A percentile compares a stretch with the other conserved stretches of the same genome.
phyloP scores from a whole-genome alignment of 2,797 vertebrate genomes.

The Huso huso region DNA sequence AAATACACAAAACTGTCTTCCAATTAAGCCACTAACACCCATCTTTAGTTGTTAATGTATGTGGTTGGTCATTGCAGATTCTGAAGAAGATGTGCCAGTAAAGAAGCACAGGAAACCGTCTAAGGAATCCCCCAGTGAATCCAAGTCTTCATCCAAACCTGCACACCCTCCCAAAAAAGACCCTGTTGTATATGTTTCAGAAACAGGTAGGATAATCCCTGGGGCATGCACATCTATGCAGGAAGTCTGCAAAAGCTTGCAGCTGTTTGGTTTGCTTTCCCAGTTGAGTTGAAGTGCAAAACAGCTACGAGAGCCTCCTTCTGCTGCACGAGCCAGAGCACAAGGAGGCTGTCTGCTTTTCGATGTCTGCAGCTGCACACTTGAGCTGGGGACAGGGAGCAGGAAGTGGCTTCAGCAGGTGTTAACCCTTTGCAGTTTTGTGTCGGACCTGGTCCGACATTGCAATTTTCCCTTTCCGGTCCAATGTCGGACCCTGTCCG shows the following conservation, averaged over 20 bases:
- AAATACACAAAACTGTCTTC: too few relatives aligned
- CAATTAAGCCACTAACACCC: too few relatives aligned
- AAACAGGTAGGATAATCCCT: slow-evolving; percentile 71
- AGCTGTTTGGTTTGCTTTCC: too few relatives aligned
- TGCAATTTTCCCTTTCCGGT: too few relatives aligned
- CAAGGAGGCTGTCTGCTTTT: neutral
- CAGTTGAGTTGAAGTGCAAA: neutral
- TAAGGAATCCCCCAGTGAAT: slow-evolving; percentile 62
- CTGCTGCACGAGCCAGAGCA: neutral
- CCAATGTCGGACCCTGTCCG: too few relatives aligned
- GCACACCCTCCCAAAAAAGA: slow-evolving; percentile 55
- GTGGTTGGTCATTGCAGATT: slow-evolving; percentile 56
- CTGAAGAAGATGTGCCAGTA: slow-evolving; percentile 64
- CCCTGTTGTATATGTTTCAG: slow-evolving; percentile 81
- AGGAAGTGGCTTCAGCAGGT: neutral
- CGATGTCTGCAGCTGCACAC: neutral
- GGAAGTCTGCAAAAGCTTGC: too few relatives aligned
- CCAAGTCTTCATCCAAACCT: slow-evolving; percentile 41
- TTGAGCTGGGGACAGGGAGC: neutral
- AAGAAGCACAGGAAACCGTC: slow-evolving; percentile 53
- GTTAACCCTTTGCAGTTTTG: too few relatives aligned
- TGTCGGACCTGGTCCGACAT: too few relatives aligned
- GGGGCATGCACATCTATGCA: too few relatives aligned
- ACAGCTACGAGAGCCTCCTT: neutral
- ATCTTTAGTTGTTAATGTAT: neutral